These are phyloP conservation scores for Eurytoma adleriae DNA, from an alignment of 2,888 invertebrate genomes.

Conservation along the genomic window DNA sequence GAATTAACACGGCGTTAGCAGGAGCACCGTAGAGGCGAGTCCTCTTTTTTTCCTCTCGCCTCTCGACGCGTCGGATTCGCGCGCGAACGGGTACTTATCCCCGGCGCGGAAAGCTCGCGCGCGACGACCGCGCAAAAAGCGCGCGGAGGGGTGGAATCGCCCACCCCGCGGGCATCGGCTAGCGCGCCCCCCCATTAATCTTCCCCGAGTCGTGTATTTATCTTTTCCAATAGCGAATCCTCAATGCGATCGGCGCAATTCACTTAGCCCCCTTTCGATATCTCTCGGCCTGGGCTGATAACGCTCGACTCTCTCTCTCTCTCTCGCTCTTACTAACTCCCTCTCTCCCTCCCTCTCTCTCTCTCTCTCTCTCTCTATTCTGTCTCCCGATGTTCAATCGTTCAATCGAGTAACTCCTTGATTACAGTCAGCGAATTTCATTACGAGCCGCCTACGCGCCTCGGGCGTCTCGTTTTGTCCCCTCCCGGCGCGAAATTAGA, in stretches of 20 bases:
- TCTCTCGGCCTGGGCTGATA: constrained; percentile 19
- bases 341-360: too few relatives aligned
- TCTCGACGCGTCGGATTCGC: background rate
- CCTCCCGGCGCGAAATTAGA: background rate
- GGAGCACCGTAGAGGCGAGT: background rate
- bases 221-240: constrained; percentile 41
- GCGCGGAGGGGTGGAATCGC: background rate
- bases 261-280: constrained; percentile 47
- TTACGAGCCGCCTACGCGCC: constrained; percentile 5
- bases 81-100: background rate
- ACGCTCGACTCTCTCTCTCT: background rate
- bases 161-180: too few relatives aligned
- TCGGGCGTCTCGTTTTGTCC: background rate
- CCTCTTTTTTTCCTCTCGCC: background rate
- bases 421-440: constrained; percentile 34
- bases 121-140: background rate
- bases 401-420: constrained; percentile 47
- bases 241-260: constrained; percentile 46
- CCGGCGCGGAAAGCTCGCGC: background rate
- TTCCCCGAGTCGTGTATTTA: constrained; percentile 29
- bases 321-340: too few relatives aligned
- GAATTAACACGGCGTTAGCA: background rate
- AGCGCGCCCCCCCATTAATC: constrained; percentile 24
- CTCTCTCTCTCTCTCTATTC: too few relatives aligned
- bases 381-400: constrained; percentile 23